Evolutionary conservation across 1,140 invertebrate species (phyloP), one percentile per base, ranked within the genome.

Genomic region (Colletes latitarsis): DNA sequence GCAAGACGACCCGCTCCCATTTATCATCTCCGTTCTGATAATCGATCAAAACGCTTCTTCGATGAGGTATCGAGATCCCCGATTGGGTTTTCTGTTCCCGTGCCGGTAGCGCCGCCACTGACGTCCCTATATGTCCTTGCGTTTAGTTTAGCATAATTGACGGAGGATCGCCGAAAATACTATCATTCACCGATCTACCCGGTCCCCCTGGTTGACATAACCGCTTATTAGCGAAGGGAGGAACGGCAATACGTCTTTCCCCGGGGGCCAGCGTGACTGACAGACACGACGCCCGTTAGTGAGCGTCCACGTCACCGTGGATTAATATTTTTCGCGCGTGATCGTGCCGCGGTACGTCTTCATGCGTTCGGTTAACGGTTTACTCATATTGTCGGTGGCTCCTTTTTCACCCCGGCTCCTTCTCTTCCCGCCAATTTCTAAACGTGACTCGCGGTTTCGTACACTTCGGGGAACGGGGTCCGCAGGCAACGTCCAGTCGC

Each of bases 251-350:
- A 72, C 70, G 57, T 69, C 71, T 66, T 57, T 52, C 21, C 43
- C 49, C 49, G 30, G 17, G 43, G 39, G 21, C 76, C 71, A 30
- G 6, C 5, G 43, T 74, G 80, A 84, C 66, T 81, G 81, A 75
- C 84, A 79, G 85, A 77, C 58, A 77, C 60, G 82, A 68, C 58
- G 74, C 67, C 70, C 41, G 71, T 77, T 81, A 55, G 60, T 17
- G 52, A 39, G 43, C 53, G 72, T 57, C 70, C 74, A 69, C 72
- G 78, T 87, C 80, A 81, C 72, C 63, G 49, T 64, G 83, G 77
- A 90, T 90, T 89, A 90, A 88, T 90, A 89, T 90, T 90, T 90
- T 90, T 91, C 85, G 83, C 87, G 73, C 88, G 64, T 41, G 68
- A 72, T 73, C 77, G n/a, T 72, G 46, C 70, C 43, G 43, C 30